Evolutionary conservation across 2,113 vertebrate genomes (phyloP).

Genomic region (Myotis lucifugus): DNA sequence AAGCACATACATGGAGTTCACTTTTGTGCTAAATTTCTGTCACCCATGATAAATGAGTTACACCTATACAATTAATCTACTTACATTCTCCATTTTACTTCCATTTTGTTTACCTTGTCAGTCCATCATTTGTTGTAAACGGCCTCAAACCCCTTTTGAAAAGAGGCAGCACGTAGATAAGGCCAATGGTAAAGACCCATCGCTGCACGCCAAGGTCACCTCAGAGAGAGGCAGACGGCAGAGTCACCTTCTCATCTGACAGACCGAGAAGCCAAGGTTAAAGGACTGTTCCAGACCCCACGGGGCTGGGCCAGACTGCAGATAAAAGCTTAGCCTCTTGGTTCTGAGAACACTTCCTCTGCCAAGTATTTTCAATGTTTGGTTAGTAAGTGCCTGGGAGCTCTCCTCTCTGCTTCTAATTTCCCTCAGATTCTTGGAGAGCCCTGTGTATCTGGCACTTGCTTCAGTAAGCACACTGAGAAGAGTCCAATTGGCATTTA

Average conservation of each 20-base stretch:
- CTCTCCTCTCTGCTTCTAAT: not conserved
- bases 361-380: not conserved
- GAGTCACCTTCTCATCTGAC: not conserved
- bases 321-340: not conserved
- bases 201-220: not conserved
- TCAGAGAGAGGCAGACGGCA: not conserved
- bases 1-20: not conserved
- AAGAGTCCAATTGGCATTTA: slow-evolving; percentile 34
- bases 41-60: not conserved
- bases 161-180: not conserved
- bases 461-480: not conserved
- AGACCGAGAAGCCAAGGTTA: not conserved
- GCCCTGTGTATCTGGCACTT: not conserved
- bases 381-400: not conserved
- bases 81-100: not conserved
- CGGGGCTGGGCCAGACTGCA: not conserved
- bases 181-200: not conserved
- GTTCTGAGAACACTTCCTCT: not conserved
- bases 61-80: not conserved
- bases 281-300: not conserved
- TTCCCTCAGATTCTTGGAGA: slow-evolving; percentile 38
- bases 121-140: not conserved
- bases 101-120: not conserved
- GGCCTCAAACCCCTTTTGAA: not conserved
- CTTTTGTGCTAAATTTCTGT: not conserved